A percentile compares a stretch with the other conserved stretches of the same genome.
phyloP scores from a whole-genome alignment of 2,888 invertebrate genomes.

The Protophormia terraenovae region DNA sequence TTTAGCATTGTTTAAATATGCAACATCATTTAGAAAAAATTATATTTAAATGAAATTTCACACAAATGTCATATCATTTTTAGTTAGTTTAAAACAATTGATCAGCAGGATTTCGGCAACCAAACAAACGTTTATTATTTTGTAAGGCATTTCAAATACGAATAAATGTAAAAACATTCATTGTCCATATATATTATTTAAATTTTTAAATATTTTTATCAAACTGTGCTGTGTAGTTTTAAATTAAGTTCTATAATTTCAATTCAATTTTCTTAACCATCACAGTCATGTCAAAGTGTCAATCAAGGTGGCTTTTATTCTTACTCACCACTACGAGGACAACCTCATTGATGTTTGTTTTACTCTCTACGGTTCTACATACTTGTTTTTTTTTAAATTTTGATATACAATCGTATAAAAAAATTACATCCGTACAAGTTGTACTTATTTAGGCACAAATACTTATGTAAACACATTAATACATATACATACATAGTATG shows the following conservation, averaged over 20 bases:
- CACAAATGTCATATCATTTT: constrained; percentile 68
- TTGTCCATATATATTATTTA: constrained; percentile 33
- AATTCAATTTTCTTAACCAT: constrained; percentile 27
- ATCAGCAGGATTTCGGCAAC: constrained; percentile 46
- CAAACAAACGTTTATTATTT: constrained; percentile 9
- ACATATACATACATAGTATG: constrained; percentile 28
- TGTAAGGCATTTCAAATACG: background rate
- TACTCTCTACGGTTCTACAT: background rate
- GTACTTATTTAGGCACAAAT: too few species aligned
- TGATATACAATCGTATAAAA: too few species aligned
- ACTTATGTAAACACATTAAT: too few species aligned
- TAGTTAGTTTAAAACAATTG: constrained; percentile 57
- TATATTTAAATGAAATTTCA: too few species aligned
- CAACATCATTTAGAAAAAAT: too few species aligned
- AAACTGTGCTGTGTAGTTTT: constrained; percentile 52
- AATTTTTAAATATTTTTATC: constrained; percentile 16
- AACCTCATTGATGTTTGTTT: constrained; percentile 11
- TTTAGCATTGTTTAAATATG: too few species aligned
- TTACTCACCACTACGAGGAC: constrained; percentile 54
- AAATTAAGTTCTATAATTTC: constrained; percentile 37
- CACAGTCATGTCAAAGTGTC: constrained; percentile 77
- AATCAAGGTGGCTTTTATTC: constrained; percentile 73
- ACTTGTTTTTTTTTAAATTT: background rate
- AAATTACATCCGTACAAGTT: too few species aligned
- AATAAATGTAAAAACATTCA: background rate